Conservation (phyloP, 2,797 vertebrate genomes). For the Pampus argenteus region DNA sequence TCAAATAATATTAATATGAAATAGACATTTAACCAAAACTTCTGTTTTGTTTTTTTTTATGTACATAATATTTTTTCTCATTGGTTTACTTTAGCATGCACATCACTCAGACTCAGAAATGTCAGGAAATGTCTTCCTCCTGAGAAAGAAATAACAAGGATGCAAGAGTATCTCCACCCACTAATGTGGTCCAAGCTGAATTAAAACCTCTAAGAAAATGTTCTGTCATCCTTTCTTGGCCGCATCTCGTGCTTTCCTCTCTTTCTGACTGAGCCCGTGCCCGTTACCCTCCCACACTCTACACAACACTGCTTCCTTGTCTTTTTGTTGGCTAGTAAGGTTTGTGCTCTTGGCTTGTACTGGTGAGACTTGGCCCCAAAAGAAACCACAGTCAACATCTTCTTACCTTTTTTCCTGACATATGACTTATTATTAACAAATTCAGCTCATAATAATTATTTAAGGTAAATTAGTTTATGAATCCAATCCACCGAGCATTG, state of each 20-base stretch:
- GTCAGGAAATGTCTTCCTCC: conserved; percentile 19
- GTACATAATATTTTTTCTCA: background rate
- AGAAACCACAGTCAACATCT: conserved; percentile 33
- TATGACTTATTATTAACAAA: background rate
- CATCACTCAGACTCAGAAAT: conserved; percentile 26
- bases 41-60: too few relatives aligned
- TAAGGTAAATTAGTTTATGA: background rate
- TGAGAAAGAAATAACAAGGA: conserved; percentile 20
- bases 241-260: conserved; percentile 46
- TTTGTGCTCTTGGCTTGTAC: conserved; percentile 48
- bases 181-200: conserved; percentile 7
- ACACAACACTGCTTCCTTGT: conserved; percentile 56
- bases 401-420: conserved; percentile 1
- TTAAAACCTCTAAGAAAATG: conserved; percentile 33
- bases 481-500: background rate
- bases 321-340: conserved; percentile 57
- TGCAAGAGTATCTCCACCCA: conserved; percentile 16
- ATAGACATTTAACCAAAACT: background rate
- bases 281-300: conserved; percentile 49
- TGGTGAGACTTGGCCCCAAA: conserved; percentile 36
- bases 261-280: conserved; percentile 47
- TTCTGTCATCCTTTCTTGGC: conserved; percentile 46
- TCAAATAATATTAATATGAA: background rate
- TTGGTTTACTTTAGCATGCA: background rate
- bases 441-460: background rate